Evolutionary conservation across 2,888 invertebrate species (phyloP), one percentile per base, ranked within the genome.

Genomic region (Xylocampa areola): DNA sequence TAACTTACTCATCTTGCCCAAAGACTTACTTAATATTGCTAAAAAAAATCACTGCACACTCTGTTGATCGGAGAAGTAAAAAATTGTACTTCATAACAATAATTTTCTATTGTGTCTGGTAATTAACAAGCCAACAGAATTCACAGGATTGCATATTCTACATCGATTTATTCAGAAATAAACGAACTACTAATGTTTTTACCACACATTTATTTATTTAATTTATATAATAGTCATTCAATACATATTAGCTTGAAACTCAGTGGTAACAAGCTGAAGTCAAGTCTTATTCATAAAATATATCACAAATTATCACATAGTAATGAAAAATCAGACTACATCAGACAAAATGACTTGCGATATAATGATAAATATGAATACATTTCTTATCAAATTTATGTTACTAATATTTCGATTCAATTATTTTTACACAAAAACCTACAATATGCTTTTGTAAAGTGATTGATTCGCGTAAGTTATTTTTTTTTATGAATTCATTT

Each of bases 221-320:
- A n/a, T n/a, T 63, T 62, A 73, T 33, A 71, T 63, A 75, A 68
- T 73, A 81, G 39, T 71, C 66, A 39, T 68, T 59, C 36, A 43
- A 73, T 69, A 77, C 43, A 69, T 71, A 63, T 21, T 54, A 71
- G n/a, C 63, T 69, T 73, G 54, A 49, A 53, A 68, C 70, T 67
- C 41, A 60, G 58, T 41, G 49, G 68, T 76, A 52, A 64, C 67
- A 82, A 77, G 72, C 59, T 72, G 57, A 75, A 75, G 60, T 54
- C 71, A 69, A 66, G 70, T 69, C 70, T 82, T 84, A 85, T 73
- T 63, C 45, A 75, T 80, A 80, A 60, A 73, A 73, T 68, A 71
- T 78, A 90, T 90, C 90, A 90, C 90, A 90, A 85, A 77, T 77
- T 90, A 90, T 90, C 90, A 90, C 90, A 90, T 84, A 77, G 70